Evolutionary conservation across 1,140 invertebrate genomes (phyloP).

Genomic region (Cryptotermes secundus): DNA sequence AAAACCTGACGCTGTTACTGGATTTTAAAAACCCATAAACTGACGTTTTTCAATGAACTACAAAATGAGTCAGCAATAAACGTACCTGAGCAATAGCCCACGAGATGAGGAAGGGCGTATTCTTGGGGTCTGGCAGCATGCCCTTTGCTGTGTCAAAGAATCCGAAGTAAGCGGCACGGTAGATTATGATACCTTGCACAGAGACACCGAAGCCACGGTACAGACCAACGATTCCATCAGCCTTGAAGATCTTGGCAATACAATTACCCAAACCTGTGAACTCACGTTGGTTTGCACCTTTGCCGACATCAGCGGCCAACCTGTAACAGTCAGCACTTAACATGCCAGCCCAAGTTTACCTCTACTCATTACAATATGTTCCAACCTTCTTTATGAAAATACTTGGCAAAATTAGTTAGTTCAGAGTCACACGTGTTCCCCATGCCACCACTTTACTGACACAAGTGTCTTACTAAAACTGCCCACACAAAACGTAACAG

Average conservation of each 20-base stretch:
- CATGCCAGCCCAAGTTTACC: background rate
- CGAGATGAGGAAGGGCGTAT: slow-evolving; percentile 72
- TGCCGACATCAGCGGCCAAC: slow-evolving; percentile 82
- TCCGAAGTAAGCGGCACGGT: slow-evolving; percentile 89
- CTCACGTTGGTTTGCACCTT: slow-evolving; percentile 69
- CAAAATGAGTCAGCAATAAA: too few relatives aligned
- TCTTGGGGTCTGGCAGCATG: slow-evolving; percentile 80
- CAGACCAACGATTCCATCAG: slow-evolving; percentile 77
- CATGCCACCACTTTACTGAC: too few relatives aligned
- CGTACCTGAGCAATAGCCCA: slow-evolving; percentile 80
- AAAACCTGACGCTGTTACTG: too few relatives aligned
- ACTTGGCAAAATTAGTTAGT: too few relatives aligned
- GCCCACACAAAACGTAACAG: too few relatives aligned
- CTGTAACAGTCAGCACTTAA: slow-evolving; percentile 46
- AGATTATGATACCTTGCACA: slow-evolving; percentile 85
- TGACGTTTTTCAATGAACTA: too few relatives aligned
- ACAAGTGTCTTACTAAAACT: too few relatives aligned
- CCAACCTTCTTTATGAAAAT: too few relatives aligned
- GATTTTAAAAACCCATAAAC: too few relatives aligned
- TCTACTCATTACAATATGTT: too few relatives aligned
- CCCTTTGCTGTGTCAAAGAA: slow-evolving; percentile 90
- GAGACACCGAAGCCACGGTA: slow-evolving; percentile 91
- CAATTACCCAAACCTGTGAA: slow-evolving; percentile 84
- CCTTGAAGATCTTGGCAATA: slow-evolving; percentile 76
- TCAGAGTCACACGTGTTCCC: too few relatives aligned